Evolutionary conservation across 2,888 invertebrate species (phyloP).

Genomic region (Gymnosoma rotundatum): DNA sequence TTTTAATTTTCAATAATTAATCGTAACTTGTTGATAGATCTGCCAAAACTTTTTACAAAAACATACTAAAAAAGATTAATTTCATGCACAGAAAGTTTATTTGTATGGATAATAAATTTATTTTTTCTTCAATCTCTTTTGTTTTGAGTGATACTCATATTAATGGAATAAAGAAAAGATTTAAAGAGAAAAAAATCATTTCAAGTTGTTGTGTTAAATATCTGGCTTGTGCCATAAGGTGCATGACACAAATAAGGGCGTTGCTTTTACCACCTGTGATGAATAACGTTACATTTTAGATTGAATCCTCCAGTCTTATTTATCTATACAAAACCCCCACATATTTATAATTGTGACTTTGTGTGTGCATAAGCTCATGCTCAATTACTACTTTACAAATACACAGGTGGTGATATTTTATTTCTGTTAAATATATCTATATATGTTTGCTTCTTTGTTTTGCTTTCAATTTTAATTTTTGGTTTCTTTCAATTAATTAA

Average conservation of each 20-base stretch:
- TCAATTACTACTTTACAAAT: slow-evolving; percentile 37
- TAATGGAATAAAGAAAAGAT: slow-evolving; percentile 15
- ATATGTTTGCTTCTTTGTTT: background rate
- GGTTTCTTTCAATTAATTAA: slow-evolving; percentile 66
- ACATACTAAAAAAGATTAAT: background rate
- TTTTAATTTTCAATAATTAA: background rate
- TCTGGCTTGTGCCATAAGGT: slow-evolving; percentile 67
- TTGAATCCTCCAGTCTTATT: slow-evolving; percentile 27
- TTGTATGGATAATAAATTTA: slow-evolving; percentile 40
- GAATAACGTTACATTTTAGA: slow-evolving; percentile 58
- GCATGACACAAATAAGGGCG: slow-evolving; percentile 69
- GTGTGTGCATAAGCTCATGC: slow-evolving; percentile 5
- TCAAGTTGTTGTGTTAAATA: slow-evolving; percentile 25
- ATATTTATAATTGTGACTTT: background rate
- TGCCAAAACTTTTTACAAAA: background rate
- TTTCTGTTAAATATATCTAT: slow-evolving; percentile 9
- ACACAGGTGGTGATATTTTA: slow-evolving; percentile 62
- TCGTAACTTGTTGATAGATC: background rate
- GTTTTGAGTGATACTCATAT: slow-evolving; percentile 44
- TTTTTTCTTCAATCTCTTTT: slow-evolving; percentile 49
- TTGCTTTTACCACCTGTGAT: slow-evolving; percentile 69
- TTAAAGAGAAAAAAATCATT: slow-evolving; percentile 9
- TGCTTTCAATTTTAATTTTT: slow-evolving; percentile 15
- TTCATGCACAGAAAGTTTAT: background rate
- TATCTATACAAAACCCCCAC: slow-evolving; percentile 20